Evolutionary conservation across 2,888 invertebrate genomes (phyloP), one percentile per base, ranked within the genome.

Genomic region (Papilio protenor): DNA sequence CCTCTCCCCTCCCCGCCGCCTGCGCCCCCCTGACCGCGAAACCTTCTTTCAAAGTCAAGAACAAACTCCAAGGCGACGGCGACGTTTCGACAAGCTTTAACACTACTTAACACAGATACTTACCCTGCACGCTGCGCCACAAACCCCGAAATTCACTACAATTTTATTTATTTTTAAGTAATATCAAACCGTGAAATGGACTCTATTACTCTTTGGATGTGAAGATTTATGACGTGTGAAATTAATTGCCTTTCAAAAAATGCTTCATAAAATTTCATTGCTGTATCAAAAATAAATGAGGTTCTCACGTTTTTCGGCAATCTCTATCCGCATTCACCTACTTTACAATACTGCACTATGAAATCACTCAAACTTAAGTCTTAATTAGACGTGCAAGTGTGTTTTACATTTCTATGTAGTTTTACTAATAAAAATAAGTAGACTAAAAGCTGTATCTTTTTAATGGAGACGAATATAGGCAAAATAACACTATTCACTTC

Each of bases 21-120:
- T 74, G 77, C 77, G 81, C 79, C 80, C 82, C 81, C 69, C 77
- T 86, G 93, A 81, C 94, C 92, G 88, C 88, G 88, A 93, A 92
- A 93, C 93, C 92, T 89, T 88, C 84, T 86, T 92, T 85, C 90
- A 88, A 88, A 90, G 90, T 90, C 90, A 92, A 91, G 89, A 86
- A 87, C 89, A 83, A 80, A 80, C 84, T 83, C 52, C 59, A 72
- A 66, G 47, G 27, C 52, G 14, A 23, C 59, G 57, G 66, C 71
- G 47, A 45, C 66, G 75, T 78, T 78, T 73, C 76, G 78, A 69
- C 59, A 69, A 73, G 73, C 72, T 66, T 78, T 69, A 73, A 69
- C 73, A 73, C 18, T 69, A 75, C 78, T 78, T 78, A 78, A 76
- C 78, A 78, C n/a, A 76, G 69, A 69, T 76, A 76, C 73, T 73